Percentiles rank a stretch among this genome's conserved stretches.
Conservation (phyloP, 1,140 invertebrate genomes). For the Bactericera cockerelli region DNA sequence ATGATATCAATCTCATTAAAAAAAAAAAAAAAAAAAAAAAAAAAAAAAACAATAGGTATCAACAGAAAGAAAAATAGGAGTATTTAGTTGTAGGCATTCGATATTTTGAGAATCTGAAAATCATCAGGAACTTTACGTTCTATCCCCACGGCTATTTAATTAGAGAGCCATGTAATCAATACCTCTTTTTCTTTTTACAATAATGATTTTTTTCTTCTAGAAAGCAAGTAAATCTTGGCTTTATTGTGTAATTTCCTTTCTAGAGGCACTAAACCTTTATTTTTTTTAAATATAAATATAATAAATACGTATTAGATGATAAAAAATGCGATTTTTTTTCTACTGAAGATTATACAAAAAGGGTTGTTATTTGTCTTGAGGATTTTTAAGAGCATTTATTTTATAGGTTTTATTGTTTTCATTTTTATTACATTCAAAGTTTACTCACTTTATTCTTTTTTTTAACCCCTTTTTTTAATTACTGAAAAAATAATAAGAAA, state of each 20-base stretch:
- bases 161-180: too few species aligned
- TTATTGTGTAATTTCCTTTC: neutral
- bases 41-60: too few species aligned
- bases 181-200: neutral
- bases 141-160: too few species aligned
- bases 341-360: neutral
- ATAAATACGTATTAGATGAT: neutral
- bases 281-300: slow-evolving; percentile 1
- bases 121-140: too few species aligned
- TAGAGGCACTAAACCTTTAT: slow-evolving; percentile 5
- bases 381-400: slow-evolving; percentile 8
- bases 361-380: slow-evolving; percentile 8
- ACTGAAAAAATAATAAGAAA: slow-evolving; percentile 8
- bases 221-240: neutral
- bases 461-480: slow-evolving; percentile 5
- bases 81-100: too few species aligned
- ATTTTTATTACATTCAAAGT: slow-evolving; percentile 7
- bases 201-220: neutral
- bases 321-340: slow-evolving; percentile 5
- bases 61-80: too few species aligned
- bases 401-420: slow-evolving; percentile 8
- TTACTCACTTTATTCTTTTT: neutral
- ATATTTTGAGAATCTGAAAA: too few species aligned
- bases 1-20: too few species aligned
- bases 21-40: too few species aligned